Conservation (phyloP, 2,797 vertebrate species). For the Centroberyx gerrardi region DNA sequence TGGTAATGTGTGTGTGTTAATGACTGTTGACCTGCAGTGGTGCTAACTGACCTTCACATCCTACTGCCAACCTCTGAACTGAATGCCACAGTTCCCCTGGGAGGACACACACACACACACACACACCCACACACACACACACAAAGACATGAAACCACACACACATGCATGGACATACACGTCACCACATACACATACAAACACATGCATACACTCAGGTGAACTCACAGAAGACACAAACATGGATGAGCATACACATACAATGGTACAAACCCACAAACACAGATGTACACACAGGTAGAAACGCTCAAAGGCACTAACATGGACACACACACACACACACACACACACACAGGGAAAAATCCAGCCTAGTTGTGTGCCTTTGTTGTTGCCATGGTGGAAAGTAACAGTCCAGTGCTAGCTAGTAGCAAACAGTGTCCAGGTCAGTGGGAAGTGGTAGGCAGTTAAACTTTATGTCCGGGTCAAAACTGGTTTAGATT, state of each 20-base stretch:
- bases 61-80: constrained; percentile 48
- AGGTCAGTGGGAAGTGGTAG: not conserved
- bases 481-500: not conserved
- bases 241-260: too few species aligned
- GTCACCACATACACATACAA: constrained; percentile 16
- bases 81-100: constrained; percentile 29
- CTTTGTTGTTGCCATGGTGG: not conserved
- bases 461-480: not conserved
- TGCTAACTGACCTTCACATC: constrained; percentile 70
- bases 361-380: not conserved
- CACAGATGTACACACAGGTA: too few species aligned
- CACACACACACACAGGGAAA: not conserved
- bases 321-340: not conserved
- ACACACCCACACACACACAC: constrained; percentile 2
- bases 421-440: not conserved
- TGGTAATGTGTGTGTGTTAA: constrained; percentile 42
- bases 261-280: too few species aligned
- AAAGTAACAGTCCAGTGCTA: constrained; percentile 9
- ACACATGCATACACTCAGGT: not conserved
- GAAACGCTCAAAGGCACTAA: too few species aligned
- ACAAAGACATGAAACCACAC: not conserved
- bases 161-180: not conserved
- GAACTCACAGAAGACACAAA: too few species aligned
- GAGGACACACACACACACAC: constrained; percentile 34
- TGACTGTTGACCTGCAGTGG: constrained; percentile 61